Conservation (phyloP, 2,113 vertebrate genomes). For the Merops nubicus region DNA sequence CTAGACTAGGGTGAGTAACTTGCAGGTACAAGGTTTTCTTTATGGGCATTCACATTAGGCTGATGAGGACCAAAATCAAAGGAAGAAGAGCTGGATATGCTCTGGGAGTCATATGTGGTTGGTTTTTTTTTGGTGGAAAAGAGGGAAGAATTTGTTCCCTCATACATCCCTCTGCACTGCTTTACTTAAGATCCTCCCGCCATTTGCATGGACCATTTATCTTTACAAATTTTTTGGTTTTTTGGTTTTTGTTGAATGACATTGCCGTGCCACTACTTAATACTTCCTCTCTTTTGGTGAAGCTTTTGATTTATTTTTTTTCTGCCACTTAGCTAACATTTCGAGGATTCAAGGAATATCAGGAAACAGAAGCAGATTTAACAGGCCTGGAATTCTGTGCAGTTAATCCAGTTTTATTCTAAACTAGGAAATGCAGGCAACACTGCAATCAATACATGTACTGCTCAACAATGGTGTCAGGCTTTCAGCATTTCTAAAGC, state of each 20-base stretch:
- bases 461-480: not conserved
- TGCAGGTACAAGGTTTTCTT: not conserved
- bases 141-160: not conserved
- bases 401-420: not conserved
- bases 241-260: not conserved
- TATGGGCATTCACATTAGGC: not conserved
- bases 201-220: not conserved
- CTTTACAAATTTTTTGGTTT: not conserved
- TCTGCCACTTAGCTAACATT: not conserved
- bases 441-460: not conserved
- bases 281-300: not conserved
- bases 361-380: not conserved
- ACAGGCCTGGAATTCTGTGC: not conserved
- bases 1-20: not conserved
- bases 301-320: not conserved
- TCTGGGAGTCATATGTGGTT: not conserved
- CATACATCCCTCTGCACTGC: not conserved
- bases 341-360: not conserved
- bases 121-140: not conserved
- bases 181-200: not conserved
- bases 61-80: not conserved
- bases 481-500: not conserved
- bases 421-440: not conserved
- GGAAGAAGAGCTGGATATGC: not conserved
- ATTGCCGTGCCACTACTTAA: not conserved